Conservation (phyloP, 2,888 invertebrate genomes). For the Torymus auratus region DNA sequence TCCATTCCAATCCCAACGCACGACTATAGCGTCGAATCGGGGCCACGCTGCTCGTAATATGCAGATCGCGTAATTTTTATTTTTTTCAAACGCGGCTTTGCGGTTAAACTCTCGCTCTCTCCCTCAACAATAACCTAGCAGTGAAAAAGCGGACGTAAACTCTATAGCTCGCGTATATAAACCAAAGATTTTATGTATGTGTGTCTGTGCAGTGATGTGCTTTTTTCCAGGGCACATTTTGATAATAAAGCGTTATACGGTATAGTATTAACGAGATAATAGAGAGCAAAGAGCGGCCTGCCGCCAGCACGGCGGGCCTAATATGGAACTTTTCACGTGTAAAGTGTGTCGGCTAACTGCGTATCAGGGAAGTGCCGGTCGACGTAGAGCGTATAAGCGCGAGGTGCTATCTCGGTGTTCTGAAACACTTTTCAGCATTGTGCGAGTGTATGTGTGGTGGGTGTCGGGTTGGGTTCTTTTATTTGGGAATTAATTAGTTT, state of each 20-base stretch:
- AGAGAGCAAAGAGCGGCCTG: not conserved
- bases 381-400: not conserved
- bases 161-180: too few species aligned
- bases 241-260: constrained; percentile 13
- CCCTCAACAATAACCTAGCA: too few species aligned
- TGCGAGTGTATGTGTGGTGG: too few species aligned
- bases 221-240: not conserved
- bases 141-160: too few species aligned
- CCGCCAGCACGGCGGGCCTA: not conserved
- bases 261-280: constrained; percentile 40
- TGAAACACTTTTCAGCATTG: constrained; percentile 6
- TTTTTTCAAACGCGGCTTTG: not conserved
- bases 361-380: constrained; percentile 27
- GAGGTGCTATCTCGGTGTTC: constrained; percentile 10
- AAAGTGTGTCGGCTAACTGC: constrained; percentile 39
- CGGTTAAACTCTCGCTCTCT: too few species aligned
- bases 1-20: too few species aligned
- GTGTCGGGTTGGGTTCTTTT: too few species aligned
- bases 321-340: constrained; percentile 29
- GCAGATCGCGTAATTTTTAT: not conserved
- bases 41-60: too few species aligned
- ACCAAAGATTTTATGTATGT: too few species aligned
- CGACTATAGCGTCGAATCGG: too few species aligned
- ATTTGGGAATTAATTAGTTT: too few species aligned
- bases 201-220: too few species aligned